Evolutionary conservation across 2,113 vertebrate species (phyloP).

Genomic region (Pionites leucogaster): DNA sequence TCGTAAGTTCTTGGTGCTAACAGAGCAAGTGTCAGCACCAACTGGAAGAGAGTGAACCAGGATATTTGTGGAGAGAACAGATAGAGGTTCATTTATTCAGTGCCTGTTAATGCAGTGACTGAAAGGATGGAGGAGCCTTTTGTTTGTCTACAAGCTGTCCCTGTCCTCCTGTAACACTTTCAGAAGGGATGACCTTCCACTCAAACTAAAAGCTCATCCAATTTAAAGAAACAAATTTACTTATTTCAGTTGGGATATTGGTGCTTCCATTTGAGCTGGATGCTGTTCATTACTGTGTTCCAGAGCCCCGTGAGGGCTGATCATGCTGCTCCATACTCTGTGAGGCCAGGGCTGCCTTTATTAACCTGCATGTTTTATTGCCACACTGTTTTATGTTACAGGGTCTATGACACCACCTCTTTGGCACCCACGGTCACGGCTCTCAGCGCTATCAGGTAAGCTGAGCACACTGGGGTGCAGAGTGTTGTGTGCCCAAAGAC

Average conservation of each 20-base stretch:
- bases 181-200: neutral
- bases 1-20: neutral
- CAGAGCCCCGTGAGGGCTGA: accelerated
- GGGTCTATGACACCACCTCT: slow-evolving; percentile 84
- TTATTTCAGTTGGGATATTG: neutral
- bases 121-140: neutral
- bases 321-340: neutral
- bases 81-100: neutral
- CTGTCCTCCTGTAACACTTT: neutral
- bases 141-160: neutral
- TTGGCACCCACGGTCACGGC: slow-evolving; percentile 28
- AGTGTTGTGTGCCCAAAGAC: neutral
- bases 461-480: neutral
- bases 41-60: neutral
- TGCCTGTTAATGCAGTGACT: neutral
- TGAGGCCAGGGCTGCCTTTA: neutral
- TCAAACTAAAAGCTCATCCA: neutral
- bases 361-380: accelerated
- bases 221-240: neutral
- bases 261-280: neutral
- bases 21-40: neutral
- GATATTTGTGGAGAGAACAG: neutral
- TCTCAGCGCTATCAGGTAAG: slow-evolving; percentile 78
- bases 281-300: accelerated
- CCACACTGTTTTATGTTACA: slow-evolving; percentile 8